These are phyloP conservation scores for Lumbricus terrestris DNA, from an alignment of 2,888 invertebrate species.

Conservation along the genomic window DNA sequence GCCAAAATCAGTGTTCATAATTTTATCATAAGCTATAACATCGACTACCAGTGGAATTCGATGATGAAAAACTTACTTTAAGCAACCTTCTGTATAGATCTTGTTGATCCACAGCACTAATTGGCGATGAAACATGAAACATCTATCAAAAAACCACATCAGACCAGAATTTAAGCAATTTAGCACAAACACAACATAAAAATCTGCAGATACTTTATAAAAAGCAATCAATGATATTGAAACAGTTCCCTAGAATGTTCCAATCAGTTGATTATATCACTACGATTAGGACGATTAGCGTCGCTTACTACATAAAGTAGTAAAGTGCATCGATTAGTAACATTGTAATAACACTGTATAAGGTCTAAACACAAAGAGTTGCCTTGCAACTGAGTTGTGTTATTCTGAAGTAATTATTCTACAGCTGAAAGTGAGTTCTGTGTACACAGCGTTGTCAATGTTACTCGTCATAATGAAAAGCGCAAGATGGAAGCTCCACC, in stretches of 20 bases:
- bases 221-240: background rate
- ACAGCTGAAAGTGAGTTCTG: background rate
- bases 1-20: background rate
- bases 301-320: background rate
- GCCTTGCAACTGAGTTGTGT: background rate
- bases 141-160: conserved; percentile 5
- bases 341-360: background rate
- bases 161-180: background rate
- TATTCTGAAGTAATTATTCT: background rate
- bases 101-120: background rate
- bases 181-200: background rate
- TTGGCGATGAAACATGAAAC: background rate
- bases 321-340: background rate
- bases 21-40: background rate
- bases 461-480: background rate
- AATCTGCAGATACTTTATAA: background rate
- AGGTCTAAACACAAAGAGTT: background rate
- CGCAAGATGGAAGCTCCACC: background rate
- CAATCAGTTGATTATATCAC: background rate
- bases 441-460: background rate
- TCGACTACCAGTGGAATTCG: background rate
- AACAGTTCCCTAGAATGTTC: too few relatives aligned
- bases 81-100: background rate
- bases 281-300: too few relatives aligned
- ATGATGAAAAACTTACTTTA: background rate